phyloP scores from a whole-genome alignment of 2,888 invertebrate genomes.

The Lasioglossum figueresi region DNA sequence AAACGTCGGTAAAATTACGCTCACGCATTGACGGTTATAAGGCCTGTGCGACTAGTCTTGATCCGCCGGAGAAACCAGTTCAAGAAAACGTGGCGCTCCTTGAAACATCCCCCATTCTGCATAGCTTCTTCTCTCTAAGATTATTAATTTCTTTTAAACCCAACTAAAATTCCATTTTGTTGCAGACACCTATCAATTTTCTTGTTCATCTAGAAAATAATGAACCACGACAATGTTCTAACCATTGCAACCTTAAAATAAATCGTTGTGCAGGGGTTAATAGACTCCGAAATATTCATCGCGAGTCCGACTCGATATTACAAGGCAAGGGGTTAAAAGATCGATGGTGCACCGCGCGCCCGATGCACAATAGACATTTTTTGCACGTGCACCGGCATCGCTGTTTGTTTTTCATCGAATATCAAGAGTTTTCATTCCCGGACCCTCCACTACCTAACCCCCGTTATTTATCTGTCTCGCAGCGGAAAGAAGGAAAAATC shows the following conservation, averaged over 20 bases:
- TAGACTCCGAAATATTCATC: not conserved
- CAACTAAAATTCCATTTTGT: not conserved
- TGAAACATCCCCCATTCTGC: not conserved
- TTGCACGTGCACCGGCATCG: not conserved
- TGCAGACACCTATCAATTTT: not conserved
- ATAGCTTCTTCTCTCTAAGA: not conserved
- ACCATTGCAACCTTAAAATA: not conserved
- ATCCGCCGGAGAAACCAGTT: not conserved
- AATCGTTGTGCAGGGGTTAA: not conserved
- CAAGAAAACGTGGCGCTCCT: not conserved
- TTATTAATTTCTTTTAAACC: too few relatives aligned
- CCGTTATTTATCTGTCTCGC: conserved; percentile 16
- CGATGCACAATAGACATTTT: conserved; percentile 9
- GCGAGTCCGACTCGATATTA: not conserved
- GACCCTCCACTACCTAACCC: not conserved
- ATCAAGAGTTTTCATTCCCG: conserved; percentile 4
- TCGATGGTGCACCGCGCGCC: not conserved
- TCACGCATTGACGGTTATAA: conserved; percentile 6
- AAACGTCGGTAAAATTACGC: conserved; percentile 40
- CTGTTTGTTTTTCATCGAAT: conserved; percentile 5
- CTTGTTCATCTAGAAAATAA: not conserved
- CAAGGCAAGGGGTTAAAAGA: conserved; percentile 7
- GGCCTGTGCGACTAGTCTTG: not conserved
- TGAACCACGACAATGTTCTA: not conserved
- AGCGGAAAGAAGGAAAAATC: conserved; percentile 49